Base-by-base conservation (phyloP, 2,113 vertebrate species). In the Mormoops blainvillei region DNA sequence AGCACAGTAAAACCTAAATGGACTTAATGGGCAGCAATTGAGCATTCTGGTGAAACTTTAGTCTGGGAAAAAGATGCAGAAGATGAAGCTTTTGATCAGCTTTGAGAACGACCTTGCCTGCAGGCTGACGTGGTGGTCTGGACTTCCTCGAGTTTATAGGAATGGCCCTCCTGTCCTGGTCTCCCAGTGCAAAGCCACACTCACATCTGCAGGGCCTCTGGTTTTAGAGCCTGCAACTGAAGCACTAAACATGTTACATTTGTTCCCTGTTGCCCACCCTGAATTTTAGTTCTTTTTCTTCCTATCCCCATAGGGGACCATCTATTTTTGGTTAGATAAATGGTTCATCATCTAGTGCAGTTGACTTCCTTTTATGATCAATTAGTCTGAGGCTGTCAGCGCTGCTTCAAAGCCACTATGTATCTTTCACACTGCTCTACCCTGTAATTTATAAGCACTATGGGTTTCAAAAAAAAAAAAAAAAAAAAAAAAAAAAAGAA, bases 361-460 rank as follows among this genome's bases (percentile, higher is more conserved):
- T 1, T 71, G 48, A 89, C 82, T 92, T 96, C 13, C 94, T 97
- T 98, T 97, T 95, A 97, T 91, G 83, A 94, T 71, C 68, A 89
- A 92, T 93, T 43, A 88, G 8, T 95, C n/a, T 31, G 87, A 94
- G 85, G 93, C 73, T 95, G 92, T 89, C 90, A 96, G 71, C 2
- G 0, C 91, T 92, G 94, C 91, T 97, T 98, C 93, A 97, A 95
- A 97, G 82, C 36, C 56, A 41, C 91, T 58, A 24, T 78, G 80
- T 81, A 80, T 95, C 96, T 92, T 95, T 94, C 95, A 92, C 63
- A 70, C 41, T 2, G 19, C 50, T 83, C 68, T 67, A 41, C 38
- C 43, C 54, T 97, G 78, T 94, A 94, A 97, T 12, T 0, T 95
- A 94, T 61, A 97, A 97, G 63, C 77, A 76, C 50, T 91, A 50